Evolutionary conservation across 2,797 vertebrate genomes (phyloP).

Genomic region (Gallinago stenura): DNA sequence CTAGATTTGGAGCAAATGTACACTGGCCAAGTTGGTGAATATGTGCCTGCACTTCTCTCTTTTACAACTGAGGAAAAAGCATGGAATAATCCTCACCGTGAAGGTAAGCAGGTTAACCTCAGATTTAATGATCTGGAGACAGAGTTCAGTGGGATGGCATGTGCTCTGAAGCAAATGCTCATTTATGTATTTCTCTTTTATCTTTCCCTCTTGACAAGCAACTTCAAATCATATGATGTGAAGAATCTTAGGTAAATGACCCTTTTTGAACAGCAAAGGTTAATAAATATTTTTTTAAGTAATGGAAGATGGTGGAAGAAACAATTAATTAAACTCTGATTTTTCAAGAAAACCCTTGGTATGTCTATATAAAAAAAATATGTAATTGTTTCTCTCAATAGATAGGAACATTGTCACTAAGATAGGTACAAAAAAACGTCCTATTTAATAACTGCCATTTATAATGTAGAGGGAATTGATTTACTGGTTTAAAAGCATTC

Average conservation of each 20-base stretch:
- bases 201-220: neutral
- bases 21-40: neutral
- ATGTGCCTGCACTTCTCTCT: neutral
- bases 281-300: conserved; percentile 57
- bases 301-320: conserved; percentile 22
- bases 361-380: neutral
- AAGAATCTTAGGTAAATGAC: conserved; percentile 6
- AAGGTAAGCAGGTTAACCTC: neutral
- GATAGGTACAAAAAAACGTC: neutral
- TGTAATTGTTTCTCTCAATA: conserved; percentile 36
- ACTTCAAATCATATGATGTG: neutral
- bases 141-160: neutral
- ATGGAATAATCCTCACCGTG: neutral
- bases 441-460: conserved; percentile 46
- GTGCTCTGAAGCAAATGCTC: neutral
- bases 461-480: conserved; percentile 55
- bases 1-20: neutral
- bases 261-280: conserved; percentile 9
- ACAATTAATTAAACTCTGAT: conserved; percentile 9
- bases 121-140: neutral
- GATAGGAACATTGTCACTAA: conserved; percentile 31
- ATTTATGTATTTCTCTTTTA: conserved; percentile 5
- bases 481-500: conserved; percentile 67
- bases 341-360: neutral
- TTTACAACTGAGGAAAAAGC: neutral